Evolutionary conservation across 2,888 invertebrate genomes (phyloP).

Genomic region (Limenitis arthemis): DNA sequence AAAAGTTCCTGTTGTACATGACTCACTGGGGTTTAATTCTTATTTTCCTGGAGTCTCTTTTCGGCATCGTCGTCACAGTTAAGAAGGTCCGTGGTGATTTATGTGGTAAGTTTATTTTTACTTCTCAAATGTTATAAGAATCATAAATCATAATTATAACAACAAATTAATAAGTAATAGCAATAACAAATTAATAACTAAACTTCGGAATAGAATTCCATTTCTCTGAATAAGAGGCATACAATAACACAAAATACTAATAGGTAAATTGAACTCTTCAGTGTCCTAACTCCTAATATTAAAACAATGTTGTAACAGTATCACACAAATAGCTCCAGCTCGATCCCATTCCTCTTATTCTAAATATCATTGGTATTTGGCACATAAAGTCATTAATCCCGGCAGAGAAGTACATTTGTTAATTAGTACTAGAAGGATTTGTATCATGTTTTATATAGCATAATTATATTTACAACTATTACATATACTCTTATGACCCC

Average conservation of each 20-base stretch:
- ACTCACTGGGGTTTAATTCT: conserved; percentile 69
- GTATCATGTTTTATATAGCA: too few species aligned
- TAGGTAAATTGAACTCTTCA: neutral
- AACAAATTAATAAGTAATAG: too few species aligned
- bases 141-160: too few species aligned
- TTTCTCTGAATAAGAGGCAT: neutral
- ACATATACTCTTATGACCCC: too few species aligned
- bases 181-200: too few species aligned
- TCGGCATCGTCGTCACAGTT: conserved; percentile 49
- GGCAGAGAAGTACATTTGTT: neutral
- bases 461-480: too few species aligned
- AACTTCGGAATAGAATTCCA: too few species aligned
- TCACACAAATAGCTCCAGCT: conserved; percentile 16
- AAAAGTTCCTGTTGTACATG: conserved; percentile 67
- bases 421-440: neutral
- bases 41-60: conserved; percentile 47
- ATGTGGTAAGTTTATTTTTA: conserved; percentile 35
- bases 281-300: neutral
- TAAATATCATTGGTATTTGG: conserved; percentile 19
- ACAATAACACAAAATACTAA: neutral
- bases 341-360: conserved; percentile 16
- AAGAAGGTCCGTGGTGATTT: conserved; percentile 34
- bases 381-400: conserved; percentile 15
- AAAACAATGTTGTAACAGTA: conserved; percentile 14
- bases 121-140: neutral